Percentiles rank a stretch among this genome's conserved stretches.
These are phyloP conservation scores for Lordiphosa collinella DNA, from an alignment of 1,140 invertebrate genomes.

Conservation along the genomic window DNA sequence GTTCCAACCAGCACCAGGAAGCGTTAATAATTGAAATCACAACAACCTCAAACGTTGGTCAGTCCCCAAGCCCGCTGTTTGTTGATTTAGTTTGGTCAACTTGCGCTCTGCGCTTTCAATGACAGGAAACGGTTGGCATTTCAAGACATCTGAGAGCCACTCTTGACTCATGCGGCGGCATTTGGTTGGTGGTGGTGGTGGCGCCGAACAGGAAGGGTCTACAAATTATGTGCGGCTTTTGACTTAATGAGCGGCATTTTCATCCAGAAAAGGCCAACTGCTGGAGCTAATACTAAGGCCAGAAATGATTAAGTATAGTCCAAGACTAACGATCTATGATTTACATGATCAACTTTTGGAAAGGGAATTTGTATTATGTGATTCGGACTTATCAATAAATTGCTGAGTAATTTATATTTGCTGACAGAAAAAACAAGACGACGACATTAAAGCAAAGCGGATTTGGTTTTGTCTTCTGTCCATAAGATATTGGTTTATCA, in stretches of 20 bases:
- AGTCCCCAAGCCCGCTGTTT: neutral
- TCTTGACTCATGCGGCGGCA: conserved; percentile 6
- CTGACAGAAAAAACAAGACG: too few relatives aligned
- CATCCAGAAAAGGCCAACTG: conserved; percentile 2
- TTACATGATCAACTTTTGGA: neutral
- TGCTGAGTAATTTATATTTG: too few relatives aligned
- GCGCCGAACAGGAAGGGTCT: conserved; percentile 50
- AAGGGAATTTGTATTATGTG: too few relatives aligned
- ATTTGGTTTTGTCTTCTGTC: too few relatives aligned
- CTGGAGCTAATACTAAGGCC: neutral
- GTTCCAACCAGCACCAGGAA: conserved; percentile 43
- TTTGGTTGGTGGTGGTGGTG: neutral
- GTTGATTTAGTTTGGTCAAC: conserved; percentile 44
- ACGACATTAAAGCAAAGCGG: too few relatives aligned
- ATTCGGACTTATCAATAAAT: too few relatives aligned
- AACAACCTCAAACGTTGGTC: conserved; percentile 13
- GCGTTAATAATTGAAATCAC: conserved; percentile 65
- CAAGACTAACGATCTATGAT: conserved; percentile 4
- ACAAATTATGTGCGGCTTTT: conserved; percentile 20
- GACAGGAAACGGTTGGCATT: conserved; percentile 72
- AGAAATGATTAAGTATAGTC: neutral
- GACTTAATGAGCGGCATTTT: conserved; percentile 16
- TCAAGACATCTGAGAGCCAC: conserved; percentile 38
- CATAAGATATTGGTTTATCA: too few relatives aligned
- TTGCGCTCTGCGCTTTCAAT: conserved; percentile 41